Conservation (phyloP, 2,113 vertebrate genomes). For the Mormyrus lacerda region DNA sequence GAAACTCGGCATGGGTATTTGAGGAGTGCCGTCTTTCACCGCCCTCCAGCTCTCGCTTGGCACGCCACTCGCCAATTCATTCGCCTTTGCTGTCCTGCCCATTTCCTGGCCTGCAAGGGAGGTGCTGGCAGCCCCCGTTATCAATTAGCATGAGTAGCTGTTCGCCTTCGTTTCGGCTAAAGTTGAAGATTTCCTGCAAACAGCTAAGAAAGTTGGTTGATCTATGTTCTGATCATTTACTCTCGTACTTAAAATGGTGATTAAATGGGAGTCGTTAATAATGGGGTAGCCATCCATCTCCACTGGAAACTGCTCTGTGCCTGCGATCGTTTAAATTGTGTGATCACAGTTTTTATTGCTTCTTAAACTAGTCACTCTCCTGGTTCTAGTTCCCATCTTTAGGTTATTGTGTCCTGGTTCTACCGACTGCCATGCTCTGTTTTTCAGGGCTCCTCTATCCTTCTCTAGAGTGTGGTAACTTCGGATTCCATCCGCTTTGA, state of each 20-base stretch:
- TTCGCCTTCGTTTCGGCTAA: conserved; percentile 64
- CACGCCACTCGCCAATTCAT: conserved; percentile 53
- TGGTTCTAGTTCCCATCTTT: not conserved
- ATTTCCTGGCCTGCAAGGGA: conserved; percentile 50
- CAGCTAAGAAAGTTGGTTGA: conserved; percentile 54
- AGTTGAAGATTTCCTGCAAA: conserved; percentile 55
- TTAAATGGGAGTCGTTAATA: not conserved
- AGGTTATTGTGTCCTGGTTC: not conserved
- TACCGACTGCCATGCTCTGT: not conserved
- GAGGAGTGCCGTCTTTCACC: conserved; percentile 61
- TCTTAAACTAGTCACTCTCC: not conserved
- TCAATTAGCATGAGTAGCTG: conserved; percentile 2
- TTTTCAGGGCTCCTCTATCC: not conserved
- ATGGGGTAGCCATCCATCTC: not conserved
- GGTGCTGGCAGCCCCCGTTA: conserved; percentile 42
- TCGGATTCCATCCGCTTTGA: conserved; percentile 9
- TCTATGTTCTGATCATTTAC: conserved; percentile 35
- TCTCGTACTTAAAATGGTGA: not conserved
- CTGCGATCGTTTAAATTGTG: not conserved
- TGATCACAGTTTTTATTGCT: not conserved
- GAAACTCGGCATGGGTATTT: conserved; percentile 53
- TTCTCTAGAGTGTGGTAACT: not conserved
- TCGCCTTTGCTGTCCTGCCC: conserved; percentile 64
- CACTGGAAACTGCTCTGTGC: not conserved
- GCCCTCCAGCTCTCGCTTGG: conserved; percentile 64